These are phyloP conservation scores for Mionectes macconnelli DNA, from an alignment of 2,113 vertebrate genomes.

Conservation along the genomic window DNA sequence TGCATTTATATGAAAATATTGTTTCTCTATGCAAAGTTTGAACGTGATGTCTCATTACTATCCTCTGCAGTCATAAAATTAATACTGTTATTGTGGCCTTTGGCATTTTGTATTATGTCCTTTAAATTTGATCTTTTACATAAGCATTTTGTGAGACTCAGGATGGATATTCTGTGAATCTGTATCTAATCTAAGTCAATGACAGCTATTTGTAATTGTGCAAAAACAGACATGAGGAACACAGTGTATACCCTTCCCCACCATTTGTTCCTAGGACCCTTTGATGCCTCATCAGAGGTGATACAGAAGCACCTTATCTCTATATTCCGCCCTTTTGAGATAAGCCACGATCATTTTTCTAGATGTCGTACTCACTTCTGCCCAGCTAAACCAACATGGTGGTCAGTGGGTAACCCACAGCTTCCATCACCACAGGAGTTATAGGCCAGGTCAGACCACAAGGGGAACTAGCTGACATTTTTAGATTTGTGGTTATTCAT, in stretches of 20 bases:
- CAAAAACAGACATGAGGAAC: neutral
- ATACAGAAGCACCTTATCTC: neutral
- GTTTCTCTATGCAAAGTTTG: neutral
- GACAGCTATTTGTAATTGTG: neutral
- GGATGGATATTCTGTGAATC: neutral
- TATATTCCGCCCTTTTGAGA: neutral
- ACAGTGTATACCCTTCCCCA: neutral
- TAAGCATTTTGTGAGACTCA: neutral
- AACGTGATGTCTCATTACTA: neutral
- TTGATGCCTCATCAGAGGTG: neutral
- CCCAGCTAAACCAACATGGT: neutral
- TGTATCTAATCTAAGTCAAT: neutral
- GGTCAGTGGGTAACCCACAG: neutral
- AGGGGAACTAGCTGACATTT: neutral
- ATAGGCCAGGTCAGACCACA: neutral
- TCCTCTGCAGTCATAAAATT: conserved; percentile 11
- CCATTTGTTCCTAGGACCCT: neutral
- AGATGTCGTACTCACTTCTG: neutral
- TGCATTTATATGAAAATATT: neutral
- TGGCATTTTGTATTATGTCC: neutral
- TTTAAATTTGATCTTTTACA: neutral
- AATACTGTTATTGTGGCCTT: neutral
- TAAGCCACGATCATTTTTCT: neutral
- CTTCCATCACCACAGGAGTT: neutral
- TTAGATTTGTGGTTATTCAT: neutral